Conservation (phyloP, 2,113 vertebrate species). For the Emydocephalus ijimae region DNA sequence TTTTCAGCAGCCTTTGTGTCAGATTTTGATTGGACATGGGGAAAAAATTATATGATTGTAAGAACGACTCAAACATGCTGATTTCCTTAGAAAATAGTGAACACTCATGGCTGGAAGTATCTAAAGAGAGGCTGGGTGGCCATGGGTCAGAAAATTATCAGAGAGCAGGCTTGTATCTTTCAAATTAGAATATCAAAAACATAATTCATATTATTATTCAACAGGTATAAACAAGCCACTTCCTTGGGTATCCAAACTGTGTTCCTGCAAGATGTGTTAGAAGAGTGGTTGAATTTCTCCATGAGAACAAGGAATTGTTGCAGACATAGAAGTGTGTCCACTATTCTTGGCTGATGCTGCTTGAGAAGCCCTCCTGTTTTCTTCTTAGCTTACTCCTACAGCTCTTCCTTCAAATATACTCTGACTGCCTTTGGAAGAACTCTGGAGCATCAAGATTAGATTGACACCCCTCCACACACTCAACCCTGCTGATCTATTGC, state of each 20-base stretch:
- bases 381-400: background rate
- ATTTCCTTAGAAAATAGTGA: background rate
- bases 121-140: background rate
- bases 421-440: background rate
- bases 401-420: background rate
- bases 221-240: conserved; percentile 65
- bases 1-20: background rate
- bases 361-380: background rate
- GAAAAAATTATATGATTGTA: background rate
- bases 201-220: conserved; percentile 38
- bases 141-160: background rate
- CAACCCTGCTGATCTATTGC: background rate
- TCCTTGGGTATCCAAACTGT: conserved; percentile 73
- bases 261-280: conserved; percentile 76
- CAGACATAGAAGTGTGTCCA: background rate
- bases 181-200: background rate
- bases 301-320: conserved; percentile 22
- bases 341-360: background rate
- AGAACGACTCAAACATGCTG: background rate
- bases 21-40: conserved; percentile 28
- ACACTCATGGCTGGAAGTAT: background rate
- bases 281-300: conserved; percentile 15
- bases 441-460: background rate
- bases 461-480: background rate
- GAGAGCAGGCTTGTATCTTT: background rate